Conservation (phyloP, 2,113 vertebrate genomes). For the Cromileptes altivelis region DNA sequence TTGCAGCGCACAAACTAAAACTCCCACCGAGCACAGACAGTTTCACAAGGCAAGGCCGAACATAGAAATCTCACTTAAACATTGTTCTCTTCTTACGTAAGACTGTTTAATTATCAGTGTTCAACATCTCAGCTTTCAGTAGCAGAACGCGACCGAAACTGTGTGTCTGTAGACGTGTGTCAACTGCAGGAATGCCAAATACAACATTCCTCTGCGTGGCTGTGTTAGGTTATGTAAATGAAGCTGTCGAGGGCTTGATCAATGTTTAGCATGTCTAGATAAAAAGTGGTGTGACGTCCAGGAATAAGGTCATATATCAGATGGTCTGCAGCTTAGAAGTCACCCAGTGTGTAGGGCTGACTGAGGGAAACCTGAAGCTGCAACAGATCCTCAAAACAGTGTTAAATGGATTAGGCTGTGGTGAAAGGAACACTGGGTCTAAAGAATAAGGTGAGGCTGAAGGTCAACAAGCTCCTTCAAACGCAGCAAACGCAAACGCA, state of each 20-base stretch:
- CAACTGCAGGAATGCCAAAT: constrained; percentile 53
- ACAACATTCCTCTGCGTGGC: constrained; percentile 50
- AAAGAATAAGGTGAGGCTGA: constrained; percentile 50
- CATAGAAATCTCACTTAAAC: constrained; percentile 16
- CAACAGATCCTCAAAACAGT: constrained; percentile 40
- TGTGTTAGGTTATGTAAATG: constrained; percentile 17
- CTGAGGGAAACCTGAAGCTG: constrained; percentile 46
- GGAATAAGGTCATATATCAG: constrained; percentile 31
- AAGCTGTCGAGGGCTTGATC: background rate
- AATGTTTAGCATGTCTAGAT: background rate
- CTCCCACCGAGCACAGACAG: background rate
- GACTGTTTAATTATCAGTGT: constrained; percentile 64
- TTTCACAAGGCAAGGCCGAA: constrained; percentile 7
- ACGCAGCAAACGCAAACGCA: too few species aligned
- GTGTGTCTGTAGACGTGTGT: constrained; percentile 27
- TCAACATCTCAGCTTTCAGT: constrained; percentile 72
- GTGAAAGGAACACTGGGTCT: constrained; percentile 48
- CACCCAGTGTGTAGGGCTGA: background rate
- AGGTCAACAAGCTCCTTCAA: constrained; percentile 59
- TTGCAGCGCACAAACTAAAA: background rate
- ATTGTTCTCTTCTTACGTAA: constrained; percentile 36
- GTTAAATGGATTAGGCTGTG: constrained; percentile 33
- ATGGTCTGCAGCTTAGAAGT: constrained; percentile 4
- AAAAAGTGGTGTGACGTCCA: constrained; percentile 15
- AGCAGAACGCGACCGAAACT: constrained; percentile 69